Conservation (phyloP, 2,113 vertebrate species). For the Glaucomys volans region DNA sequence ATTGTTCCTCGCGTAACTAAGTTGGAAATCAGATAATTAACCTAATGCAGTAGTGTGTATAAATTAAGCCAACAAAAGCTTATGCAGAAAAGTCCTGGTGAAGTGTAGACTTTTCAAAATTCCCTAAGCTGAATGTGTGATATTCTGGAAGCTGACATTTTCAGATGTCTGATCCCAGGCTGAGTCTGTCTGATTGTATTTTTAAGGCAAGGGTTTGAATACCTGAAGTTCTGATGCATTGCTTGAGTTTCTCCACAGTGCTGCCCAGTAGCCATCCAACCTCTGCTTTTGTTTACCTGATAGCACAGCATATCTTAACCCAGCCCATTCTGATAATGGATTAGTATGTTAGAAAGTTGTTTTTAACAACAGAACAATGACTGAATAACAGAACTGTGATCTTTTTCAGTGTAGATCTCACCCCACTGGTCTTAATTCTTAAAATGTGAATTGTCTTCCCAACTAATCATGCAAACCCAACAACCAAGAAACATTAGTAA, state of each 20-base stretch:
- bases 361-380: background rate
- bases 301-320: background rate
- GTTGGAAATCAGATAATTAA: background rate
- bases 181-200: background rate
- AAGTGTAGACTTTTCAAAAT: background rate
- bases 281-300: background rate
- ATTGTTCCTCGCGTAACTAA: background rate
- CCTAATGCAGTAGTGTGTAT: background rate
- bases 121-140: background rate
- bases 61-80: background rate
- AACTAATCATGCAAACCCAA: slow-evolving; percentile 70
- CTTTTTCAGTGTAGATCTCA: background rate
- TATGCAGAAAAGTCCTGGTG: background rate
- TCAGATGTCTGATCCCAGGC: background rate
- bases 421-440: background rate
- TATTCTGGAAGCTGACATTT: background rate
- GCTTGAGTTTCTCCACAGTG: background rate
- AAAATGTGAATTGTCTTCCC: slow-evolving; percentile 43
- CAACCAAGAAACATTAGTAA: slow-evolving; percentile 77
- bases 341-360: background rate
- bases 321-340: background rate
- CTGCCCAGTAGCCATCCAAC: background rate
- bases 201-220: background rate
- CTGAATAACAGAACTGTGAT: background rate
- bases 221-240: background rate